Percentiles rank a stretch among this genome's conserved stretches.
Conservation (phyloP, 2,797 vertebrate genomes). For the Furcifer pardalis region DNA sequence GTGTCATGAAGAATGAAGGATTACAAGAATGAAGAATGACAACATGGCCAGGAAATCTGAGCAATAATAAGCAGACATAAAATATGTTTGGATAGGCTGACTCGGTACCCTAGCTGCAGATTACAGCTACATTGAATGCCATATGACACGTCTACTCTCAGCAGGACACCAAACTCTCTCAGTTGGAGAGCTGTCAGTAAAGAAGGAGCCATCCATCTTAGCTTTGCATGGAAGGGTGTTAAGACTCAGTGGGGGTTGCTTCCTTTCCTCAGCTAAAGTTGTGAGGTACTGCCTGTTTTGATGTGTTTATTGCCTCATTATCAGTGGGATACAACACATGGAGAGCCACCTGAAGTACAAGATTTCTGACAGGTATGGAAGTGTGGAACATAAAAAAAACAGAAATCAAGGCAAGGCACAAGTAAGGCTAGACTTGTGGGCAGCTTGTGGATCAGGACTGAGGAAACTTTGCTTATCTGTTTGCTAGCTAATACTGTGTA, state of each 20-base stretch:
- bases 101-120: too few relatives aligned
- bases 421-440: too few relatives aligned
- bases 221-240: conserved; percentile 46
- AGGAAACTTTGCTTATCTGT: too few relatives aligned
- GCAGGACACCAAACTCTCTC: conserved; percentile 49
- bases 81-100: too few relatives aligned
- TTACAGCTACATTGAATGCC: too few relatives aligned
- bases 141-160: neutral
- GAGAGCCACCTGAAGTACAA: conserved; percentile 13
- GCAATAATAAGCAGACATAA: too few relatives aligned
- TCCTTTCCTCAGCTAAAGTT: conserved; percentile 49
- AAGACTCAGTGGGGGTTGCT: conserved; percentile 33
- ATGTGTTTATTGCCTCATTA: conserved; percentile 49
- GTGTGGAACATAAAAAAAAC: too few relatives aligned
- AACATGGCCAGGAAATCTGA: too few relatives aligned
- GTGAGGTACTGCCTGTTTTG: conserved; percentile 59
- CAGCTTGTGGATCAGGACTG: too few relatives aligned
- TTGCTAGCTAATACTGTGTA: too few relatives aligned
- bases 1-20: too few relatives aligned
- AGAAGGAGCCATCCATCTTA: conserved; percentile 38
- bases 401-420: neutral
- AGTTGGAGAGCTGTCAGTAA: conserved; percentile 47
- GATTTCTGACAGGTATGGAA: accelerated
- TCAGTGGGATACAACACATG: conserved; percentile 46
- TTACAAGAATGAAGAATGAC: too few relatives aligned